These are phyloP conservation scores for Drosophila tristis DNA, from an alignment of 1,140 invertebrate species.

Conservation along the genomic window DNA sequence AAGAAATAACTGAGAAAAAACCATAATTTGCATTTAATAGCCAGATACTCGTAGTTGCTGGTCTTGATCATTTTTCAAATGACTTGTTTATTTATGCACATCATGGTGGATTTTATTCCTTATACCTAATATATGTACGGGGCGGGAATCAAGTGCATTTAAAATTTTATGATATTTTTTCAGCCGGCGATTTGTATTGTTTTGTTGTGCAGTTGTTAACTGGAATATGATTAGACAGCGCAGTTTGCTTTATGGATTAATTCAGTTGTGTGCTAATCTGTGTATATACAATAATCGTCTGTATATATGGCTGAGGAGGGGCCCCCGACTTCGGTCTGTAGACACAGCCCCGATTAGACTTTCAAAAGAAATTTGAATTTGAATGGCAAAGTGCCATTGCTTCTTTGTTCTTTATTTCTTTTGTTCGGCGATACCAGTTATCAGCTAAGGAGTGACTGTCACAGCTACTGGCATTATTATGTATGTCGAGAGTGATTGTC, in stretches of 20 bases:
- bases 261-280: slow-evolving; percentile 47
- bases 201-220: slow-evolving; percentile 11
- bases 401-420: slow-evolving; percentile 39
- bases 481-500: slow-evolving; percentile 22
- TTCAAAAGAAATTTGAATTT: slow-evolving; percentile 29
- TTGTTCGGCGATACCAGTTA: slow-evolving; percentile 55
- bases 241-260: slow-evolving; percentile 26
- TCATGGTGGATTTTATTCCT: slow-evolving; percentile 32
- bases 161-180: slow-evolving; percentile 8
- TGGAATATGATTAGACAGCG: slow-evolving; percentile 24
- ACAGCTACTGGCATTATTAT: slow-evolving; percentile 22
- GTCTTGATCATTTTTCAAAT: slow-evolving; percentile 37
- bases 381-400: neutral
- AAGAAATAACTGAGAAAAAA: slow-evolving; percentile 33
- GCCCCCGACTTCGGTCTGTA: neutral
- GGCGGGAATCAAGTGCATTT: slow-evolving; percentile 33
- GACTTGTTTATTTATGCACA: slow-evolving; percentile 59
- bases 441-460: slow-evolving; percentile 38
- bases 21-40: slow-evolving; percentile 54
- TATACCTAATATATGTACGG: neutral
- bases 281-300: slow-evolving; percentile 41
- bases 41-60: slow-evolving; percentile 17
- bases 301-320: slow-evolving; percentile 6
- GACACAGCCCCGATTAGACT: slow-evolving; percentile 47
- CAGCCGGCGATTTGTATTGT: slow-evolving; percentile 7